These are phyloP conservation scores for Orchestes rusci DNA, from an alignment of 2,888 invertebrate species.

Conservation along the genomic window DNA sequence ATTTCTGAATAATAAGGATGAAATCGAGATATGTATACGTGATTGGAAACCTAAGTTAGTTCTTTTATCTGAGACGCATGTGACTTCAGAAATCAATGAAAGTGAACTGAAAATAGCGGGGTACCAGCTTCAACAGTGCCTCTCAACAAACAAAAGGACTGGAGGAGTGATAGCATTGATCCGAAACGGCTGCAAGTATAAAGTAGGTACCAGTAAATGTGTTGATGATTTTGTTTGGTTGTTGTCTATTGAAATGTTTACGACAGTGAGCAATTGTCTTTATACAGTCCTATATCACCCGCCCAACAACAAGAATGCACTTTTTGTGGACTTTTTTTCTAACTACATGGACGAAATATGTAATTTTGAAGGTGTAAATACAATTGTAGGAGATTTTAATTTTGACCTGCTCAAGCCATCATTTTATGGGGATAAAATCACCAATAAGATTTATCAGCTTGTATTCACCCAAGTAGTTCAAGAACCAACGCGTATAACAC, in stretches of 20 bases:
- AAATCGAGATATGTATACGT: too few relatives aligned
- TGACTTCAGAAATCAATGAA: not conserved
- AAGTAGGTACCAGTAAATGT: not conserved
- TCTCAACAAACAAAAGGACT: not conserved
- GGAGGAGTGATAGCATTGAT: not conserved
- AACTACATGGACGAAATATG: not conserved
- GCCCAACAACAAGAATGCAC: not conserved
- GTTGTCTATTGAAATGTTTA: too few relatives aligned
- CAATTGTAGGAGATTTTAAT: too few relatives aligned
- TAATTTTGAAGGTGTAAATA: not conserved
- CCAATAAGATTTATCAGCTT: not conserved
- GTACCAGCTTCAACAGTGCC: not conserved
- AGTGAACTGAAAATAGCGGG: not conserved
- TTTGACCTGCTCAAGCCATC: not conserved
- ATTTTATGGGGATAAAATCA: conserved; percentile 1
- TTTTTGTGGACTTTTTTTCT: not conserved
- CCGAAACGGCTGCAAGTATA: not conserved
- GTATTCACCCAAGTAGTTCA: conserved; percentile 1
- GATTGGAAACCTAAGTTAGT: too few relatives aligned
- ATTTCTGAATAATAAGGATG: not conserved
- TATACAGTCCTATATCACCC: too few relatives aligned
- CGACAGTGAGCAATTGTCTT: too few relatives aligned
- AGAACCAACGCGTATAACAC: conserved; percentile 1
- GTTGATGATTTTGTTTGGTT: not conserved
- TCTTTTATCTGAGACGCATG: too few relatives aligned